Conservation (phyloP, 2,888 invertebrate species). For the Callosobruchus maculatus region DNA sequence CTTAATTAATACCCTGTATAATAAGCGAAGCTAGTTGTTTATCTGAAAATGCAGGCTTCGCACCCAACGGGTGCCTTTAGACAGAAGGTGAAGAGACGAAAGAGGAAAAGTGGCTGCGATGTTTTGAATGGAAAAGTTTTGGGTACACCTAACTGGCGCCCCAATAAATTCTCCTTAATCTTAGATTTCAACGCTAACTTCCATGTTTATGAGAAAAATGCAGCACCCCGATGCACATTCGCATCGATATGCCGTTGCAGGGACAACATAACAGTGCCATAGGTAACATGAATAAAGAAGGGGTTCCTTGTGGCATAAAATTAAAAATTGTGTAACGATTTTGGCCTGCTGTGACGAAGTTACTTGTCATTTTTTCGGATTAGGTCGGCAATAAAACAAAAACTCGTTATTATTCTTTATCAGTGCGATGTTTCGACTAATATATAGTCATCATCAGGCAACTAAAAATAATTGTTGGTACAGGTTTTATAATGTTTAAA, state of each 20-base stretch:
- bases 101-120: background rate
- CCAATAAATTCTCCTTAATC: slow-evolving; percentile 12
- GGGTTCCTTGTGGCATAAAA: no score
- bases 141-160: slow-evolving; percentile 8
- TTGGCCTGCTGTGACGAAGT: no score
- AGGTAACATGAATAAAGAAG: background rate
- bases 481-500: no score
- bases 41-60: background rate
- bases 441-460: no score
- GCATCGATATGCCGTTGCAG: background rate
- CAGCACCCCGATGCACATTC: background rate
- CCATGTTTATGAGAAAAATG: background rate
- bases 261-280: background rate
- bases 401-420: no score
- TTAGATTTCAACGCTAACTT: background rate
- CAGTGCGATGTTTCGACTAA: no score
- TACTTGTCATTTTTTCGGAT: no score
- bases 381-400: no score
- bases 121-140: slow-evolving; percentile 11
- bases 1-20: no score
- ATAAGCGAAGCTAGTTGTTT: no score
- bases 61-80: background rate
- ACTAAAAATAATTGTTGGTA: no score
- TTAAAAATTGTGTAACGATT: no score
- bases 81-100: background rate